Evolutionary conservation across 2,888 invertebrate species (phyloP).

Genomic region (Agrenia bidenticulata): DNA sequence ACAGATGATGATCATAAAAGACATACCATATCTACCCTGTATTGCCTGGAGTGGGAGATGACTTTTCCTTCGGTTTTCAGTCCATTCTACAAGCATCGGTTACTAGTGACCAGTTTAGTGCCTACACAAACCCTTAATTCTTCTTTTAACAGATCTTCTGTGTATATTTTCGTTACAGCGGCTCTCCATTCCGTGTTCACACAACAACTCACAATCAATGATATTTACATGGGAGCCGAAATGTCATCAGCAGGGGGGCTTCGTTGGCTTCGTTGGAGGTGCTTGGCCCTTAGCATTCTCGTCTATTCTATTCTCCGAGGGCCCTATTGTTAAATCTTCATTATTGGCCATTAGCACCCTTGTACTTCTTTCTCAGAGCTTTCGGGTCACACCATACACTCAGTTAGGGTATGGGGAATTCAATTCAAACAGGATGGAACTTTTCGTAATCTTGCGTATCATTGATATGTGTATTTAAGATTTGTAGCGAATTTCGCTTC

Average conservation of each 20-base stretch:
- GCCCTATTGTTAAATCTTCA: background rate
- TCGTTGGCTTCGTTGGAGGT: conserved; percentile 42
- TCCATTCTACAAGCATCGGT: no score
- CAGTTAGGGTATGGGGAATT: background rate
- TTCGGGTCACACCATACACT: background rate
- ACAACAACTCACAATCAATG: conserved; percentile 25
- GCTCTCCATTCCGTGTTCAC: conserved; percentile 7
- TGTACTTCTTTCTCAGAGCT: background rate
- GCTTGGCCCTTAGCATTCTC: conserved; percentile 31
- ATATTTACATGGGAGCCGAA: conserved; percentile 41
- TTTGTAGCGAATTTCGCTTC: no score
- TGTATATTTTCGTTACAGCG: no score
- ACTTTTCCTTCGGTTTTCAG: no score
- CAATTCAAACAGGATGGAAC: no score
- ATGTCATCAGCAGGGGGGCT: conserved; percentile 35
- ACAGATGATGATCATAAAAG: background rate
- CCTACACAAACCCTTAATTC: no score
- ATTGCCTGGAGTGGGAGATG: background rate
- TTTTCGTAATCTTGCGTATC: no score
- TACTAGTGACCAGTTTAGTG: no score
- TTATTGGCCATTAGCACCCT: conserved; percentile 17
- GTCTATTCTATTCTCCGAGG: no score
- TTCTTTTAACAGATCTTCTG: no score
- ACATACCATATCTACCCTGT: background rate
- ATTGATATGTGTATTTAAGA: no score